Evolutionary conservation across 2,888 invertebrate genomes (phyloP).

Genomic region (Nasonovia ribisnigri): DNA sequence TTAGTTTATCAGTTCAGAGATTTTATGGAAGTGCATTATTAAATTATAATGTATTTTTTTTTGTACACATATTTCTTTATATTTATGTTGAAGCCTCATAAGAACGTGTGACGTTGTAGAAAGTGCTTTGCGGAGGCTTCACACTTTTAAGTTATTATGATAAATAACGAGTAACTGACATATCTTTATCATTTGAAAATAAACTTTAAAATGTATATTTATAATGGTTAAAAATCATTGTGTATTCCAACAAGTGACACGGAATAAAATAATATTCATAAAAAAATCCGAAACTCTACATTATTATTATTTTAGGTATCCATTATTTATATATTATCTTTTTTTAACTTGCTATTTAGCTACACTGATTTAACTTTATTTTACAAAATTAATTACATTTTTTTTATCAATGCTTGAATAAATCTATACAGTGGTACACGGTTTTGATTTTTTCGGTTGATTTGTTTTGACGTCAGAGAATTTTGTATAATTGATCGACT

Average conservation of each 20-base stretch:
- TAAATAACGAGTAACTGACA: background rate
- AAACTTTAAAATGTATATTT: background rate
- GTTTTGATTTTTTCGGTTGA: background rate
- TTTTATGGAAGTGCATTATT: background rate
- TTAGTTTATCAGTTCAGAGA: background rate
- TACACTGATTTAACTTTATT: background rate
- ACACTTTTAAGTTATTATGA: background rate
- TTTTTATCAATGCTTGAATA: background rate
- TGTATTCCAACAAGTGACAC: background rate
- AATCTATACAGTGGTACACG: background rate
- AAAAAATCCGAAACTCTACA: background rate
- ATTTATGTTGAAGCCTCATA: constrained; percentile 31
- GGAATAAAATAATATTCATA: background rate
- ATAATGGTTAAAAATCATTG: background rate
- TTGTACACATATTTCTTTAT: background rate
- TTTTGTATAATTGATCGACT: background rate
- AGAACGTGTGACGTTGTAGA: background rate
- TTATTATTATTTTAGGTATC: background rate
- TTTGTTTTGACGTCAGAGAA: background rate
- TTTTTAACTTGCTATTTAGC: background rate
- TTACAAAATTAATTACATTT: background rate
- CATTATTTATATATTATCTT: background rate
- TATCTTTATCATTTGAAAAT: background rate
- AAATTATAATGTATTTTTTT: background rate
- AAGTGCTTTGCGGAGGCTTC: background rate